Evolutionary conservation across 2,888 invertebrate species (phyloP), one percentile per base, ranked within the genome.

Genomic region (Zhuqinia jingwanae): DNA sequence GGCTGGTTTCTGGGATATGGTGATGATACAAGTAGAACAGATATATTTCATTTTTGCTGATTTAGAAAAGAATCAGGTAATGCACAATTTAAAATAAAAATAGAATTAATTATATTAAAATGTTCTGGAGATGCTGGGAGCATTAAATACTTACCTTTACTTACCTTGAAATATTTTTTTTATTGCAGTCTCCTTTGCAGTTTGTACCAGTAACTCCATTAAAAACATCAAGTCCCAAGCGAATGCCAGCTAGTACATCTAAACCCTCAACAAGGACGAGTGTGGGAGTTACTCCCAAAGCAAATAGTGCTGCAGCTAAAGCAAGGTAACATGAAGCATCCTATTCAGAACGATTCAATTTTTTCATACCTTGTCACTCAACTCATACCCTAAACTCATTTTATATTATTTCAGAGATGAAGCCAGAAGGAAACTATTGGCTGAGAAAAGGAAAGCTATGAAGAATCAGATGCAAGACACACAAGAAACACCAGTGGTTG

Each of bases 1-100:
- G 88, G 97, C 96, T 91, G 99, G 98, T 0, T 99, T 99, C 93
- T 99, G 98, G 98, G 98, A 99, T 93, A 98, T 99, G 97, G 97
- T 98, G 36, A 95, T 96, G 92, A 94, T 98, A 73, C 98, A 98
- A 93, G 96, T 98, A 22, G 95, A 95, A 87, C 96, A 98, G 92
- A 95, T 98, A 79, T 95, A 97, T 92, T 42, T 56, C 17, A 85
- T 90, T 79, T 91, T 91, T 63, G 70, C 85, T 3, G 89, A 90
- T 53, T 68, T 90, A 30, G 88, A 90, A 76, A 79, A 65, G 20
- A 88, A 73, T 27, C 47, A 75, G 53, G 75, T 75, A 75, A 25
- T 3, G 15, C 0, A 22, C 22, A n/a, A n/a, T n/a, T n/a, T n/a
- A n/a, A n/a, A n/a, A n/a, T n/a, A n/a, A n/a, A n/a, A n/a, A n/a